Base-by-base conservation (phyloP, 1,140 invertebrate genomes). In the Trichonephila inaurata region DNA sequence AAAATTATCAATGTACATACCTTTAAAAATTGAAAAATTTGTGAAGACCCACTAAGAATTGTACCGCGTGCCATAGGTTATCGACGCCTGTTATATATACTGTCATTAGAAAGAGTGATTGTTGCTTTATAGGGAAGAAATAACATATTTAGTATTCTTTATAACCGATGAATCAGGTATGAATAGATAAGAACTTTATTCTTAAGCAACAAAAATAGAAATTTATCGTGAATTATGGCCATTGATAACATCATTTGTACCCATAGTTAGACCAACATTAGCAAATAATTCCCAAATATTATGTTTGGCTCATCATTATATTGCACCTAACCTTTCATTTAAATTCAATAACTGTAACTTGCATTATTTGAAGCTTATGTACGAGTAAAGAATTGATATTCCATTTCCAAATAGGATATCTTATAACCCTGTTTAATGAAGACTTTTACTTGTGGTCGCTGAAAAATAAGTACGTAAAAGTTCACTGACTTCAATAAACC, bases 401-500 rank as follows among this genome's bases (percentile, higher is more conserved):
- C 72, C 72, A 40, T 69, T 69, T 28, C 12, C 24, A 77, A 51
- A 51, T 51, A 40, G n/a, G 28, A 33, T 77, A 19, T 18, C 18
- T 40, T 77, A 77, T 77, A 40, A 19, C 28, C 3, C 72, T 14
- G 72, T 77, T 40, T 77, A 77, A 77, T 77, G 33, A 77, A 77
- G 72, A 77, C 28, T 77, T 77, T 18, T 28, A 40, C 28, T 40
- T 33, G 51, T 51, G 51, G 51, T 51, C 51, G 5, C 0, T 51
- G 51, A 33, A 33, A 72, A 51, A 40, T 77, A 33, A 77, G 28
- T 33, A 77, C 28, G 33, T 77, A 28, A 77, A 77, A 77, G 72
- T 77, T 77, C 72, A 33, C 12, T 77, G 72, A 77, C 72, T 77
- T 40, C 72, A 28, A 21, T 77, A 77, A 69, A 77, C 72, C 28